These are phyloP conservation scores for Vulpes vulpes DNA, from an alignment of 2,113 vertebrate genomes.

Conservation along the genomic window DNA sequence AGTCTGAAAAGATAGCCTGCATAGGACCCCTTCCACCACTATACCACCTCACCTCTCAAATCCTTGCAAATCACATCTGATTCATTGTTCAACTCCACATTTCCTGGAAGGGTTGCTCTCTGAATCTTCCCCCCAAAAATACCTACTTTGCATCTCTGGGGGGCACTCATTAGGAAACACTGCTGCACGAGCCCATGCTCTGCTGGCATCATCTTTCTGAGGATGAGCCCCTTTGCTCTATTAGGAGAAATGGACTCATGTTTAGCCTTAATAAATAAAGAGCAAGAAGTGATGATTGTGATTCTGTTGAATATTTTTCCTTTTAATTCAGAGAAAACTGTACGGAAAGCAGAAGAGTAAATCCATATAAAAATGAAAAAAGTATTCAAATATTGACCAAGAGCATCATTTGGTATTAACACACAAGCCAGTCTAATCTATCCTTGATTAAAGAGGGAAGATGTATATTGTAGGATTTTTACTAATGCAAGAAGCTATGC, in stretches of 20 bases:
- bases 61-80: not conserved
- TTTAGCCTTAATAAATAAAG: not conserved
- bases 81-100: not conserved
- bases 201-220: not conserved
- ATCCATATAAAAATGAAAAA: not conserved
- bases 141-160: not conserved
- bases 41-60: not conserved
- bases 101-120: not conserved
- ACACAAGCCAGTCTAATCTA: not conserved
- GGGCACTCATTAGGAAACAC: not conserved
- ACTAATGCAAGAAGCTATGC: constrained; percentile 46
- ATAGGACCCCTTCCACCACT: rapidly evolving
- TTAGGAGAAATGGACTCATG: not conserved
- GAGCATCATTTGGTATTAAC: not conserved
- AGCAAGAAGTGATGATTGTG: not conserved
- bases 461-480: constrained; percentile 21
- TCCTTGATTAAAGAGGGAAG: constrained; percentile 8
- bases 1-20: not conserved
- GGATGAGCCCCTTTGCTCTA: not conserved
- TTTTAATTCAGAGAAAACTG: not conserved
- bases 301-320: not conserved
- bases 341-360: not conserved
- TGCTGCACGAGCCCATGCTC: rapidly evolving
- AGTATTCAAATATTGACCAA: not conserved
- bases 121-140: not conserved